phyloP scores from a whole-genome alignment of 2,113 vertebrate genomes.

The Hyla sarda region DNA sequence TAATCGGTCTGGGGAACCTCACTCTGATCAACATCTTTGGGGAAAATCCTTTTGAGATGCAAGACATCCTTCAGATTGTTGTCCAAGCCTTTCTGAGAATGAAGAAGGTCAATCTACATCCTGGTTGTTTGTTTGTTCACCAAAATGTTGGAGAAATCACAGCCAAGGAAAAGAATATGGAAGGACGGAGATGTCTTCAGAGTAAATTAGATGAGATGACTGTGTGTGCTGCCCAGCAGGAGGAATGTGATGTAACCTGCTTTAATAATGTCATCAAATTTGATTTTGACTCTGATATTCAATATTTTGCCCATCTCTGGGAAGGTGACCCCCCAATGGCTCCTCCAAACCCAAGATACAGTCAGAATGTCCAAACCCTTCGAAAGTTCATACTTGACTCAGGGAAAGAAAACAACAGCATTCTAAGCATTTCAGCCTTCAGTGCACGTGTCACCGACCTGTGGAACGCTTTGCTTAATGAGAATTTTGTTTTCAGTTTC shows the following conservation, averaged over 20 bases:
- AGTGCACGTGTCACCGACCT: conserved; percentile 63
- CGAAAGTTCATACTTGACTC: conserved; percentile 62
- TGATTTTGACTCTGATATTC: conserved; percentile 66
- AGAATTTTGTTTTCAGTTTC: conserved; percentile 77
- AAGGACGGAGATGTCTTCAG: no score
- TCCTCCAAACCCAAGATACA: conserved; percentile 68
- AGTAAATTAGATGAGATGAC: conserved; percentile 4
- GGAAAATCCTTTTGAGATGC: conserved; percentile 73
- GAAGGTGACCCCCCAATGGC: conserved; percentile 73
- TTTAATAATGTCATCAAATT: conserved; percentile 72
- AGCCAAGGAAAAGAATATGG: no score
- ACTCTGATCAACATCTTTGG: conserved; percentile 73
- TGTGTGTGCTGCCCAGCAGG: conserved; percentile 66
- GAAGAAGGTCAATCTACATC: conserved; percentile 57
- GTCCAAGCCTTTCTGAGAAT: conserved; percentile 41
- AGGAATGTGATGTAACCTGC: conserved; percentile 60
- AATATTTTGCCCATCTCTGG: conserved; percentile 70
- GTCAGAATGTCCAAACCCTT: conserved; percentile 69
- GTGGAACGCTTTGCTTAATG: conserved; percentile 67
- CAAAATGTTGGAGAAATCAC: no score
- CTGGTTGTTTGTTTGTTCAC: conserved; percentile 63
- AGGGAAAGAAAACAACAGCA: conserved; percentile 56
- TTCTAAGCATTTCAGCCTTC: conserved; percentile 65
- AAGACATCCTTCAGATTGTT: conserved; percentile 70
- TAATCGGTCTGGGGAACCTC: conserved; percentile 53